Percentiles rank a stretch among this genome's conserved stretches.
These are phyloP conservation scores for Buphagus erythrorhynchus DNA, from an alignment of 2,797 vertebrate genomes.

Conservation along the genomic window DNA sequence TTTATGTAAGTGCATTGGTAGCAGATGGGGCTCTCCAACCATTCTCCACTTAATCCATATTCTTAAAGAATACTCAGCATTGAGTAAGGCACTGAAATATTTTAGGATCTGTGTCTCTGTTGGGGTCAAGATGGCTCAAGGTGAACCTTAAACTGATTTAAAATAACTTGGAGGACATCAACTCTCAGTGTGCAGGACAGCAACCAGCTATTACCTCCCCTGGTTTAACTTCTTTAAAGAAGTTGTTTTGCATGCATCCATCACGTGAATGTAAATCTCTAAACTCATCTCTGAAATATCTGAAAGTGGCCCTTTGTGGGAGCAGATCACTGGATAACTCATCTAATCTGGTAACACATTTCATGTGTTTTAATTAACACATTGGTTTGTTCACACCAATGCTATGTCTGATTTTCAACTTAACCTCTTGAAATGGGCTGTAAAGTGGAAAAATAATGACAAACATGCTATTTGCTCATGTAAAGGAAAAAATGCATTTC, in stretches of 20 bases:
- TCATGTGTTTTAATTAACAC: not conserved
- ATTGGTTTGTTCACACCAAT: not conserved
- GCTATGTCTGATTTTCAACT: not conserved
- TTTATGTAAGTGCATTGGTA: not conserved
- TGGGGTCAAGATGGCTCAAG: not conserved
- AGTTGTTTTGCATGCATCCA: not conserved
- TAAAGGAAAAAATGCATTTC: not conserved
- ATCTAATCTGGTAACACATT: not conserved
- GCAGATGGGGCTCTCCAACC: not conserved
- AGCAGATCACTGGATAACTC: not conserved
- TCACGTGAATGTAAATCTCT: not conserved
- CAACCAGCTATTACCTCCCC: not conserved
- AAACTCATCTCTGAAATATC: not conserved
- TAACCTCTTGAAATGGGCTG: not conserved
- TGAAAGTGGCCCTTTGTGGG: not conserved
- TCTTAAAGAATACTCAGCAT: not conserved
- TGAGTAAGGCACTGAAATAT: not conserved
- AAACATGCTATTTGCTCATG: not conserved
- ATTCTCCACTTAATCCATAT: not conserved
- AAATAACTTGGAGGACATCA: not conserved
- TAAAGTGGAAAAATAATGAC: not conserved
- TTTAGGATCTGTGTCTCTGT: not conserved
- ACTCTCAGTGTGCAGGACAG: not conserved
- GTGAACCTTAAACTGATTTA: not conserved
- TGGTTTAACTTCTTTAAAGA: not conserved